phyloP scores from a whole-genome alignment of 2,888 invertebrate genomes.

The Ochropleura leucogaster region DNA sequence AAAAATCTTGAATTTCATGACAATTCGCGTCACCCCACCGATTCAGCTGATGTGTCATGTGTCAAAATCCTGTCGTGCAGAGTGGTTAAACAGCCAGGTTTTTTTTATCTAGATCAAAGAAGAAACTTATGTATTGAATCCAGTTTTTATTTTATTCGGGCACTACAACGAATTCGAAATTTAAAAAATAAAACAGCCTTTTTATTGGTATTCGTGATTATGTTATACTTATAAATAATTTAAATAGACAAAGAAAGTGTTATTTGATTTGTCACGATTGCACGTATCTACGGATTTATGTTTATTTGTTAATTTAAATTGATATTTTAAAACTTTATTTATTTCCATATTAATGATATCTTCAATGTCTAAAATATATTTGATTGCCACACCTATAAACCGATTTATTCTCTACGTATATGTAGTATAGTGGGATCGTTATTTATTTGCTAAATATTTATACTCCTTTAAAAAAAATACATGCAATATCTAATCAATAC shows the following conservation, averaged over 20 bases:
- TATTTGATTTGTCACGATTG: conserved; percentile 18
- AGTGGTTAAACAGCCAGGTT: neutral
- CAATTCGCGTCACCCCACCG: no score
- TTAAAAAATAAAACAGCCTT: neutral
- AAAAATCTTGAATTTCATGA: no score
- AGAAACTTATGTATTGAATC: conserved; percentile 8
- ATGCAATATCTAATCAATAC: neutral
- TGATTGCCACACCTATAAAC: neutral
- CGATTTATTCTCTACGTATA: neutral
- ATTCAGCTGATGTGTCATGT: no score
- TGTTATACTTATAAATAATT: conserved; percentile 4
- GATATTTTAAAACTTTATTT: neutral
- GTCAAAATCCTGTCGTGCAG: no score
- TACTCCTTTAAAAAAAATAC: neutral
- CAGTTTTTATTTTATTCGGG: neutral
- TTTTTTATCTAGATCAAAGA: conserved; percentile 13
- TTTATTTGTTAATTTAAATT: conserved; percentile 2
- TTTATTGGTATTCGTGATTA: neutral
- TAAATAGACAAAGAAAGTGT: conserved; percentile 20
- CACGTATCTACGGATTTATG: neutral
- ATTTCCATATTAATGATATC: neutral
- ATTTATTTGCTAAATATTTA: neutral
- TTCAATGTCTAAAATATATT: neutral
- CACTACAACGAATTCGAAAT: neutral
- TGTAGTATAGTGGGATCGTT: neutral